These are phyloP conservation scores for Arbacia lixula DNA, from an alignment of 53 echinoderm and acorn worm species.

Conservation along the genomic window DNA sequence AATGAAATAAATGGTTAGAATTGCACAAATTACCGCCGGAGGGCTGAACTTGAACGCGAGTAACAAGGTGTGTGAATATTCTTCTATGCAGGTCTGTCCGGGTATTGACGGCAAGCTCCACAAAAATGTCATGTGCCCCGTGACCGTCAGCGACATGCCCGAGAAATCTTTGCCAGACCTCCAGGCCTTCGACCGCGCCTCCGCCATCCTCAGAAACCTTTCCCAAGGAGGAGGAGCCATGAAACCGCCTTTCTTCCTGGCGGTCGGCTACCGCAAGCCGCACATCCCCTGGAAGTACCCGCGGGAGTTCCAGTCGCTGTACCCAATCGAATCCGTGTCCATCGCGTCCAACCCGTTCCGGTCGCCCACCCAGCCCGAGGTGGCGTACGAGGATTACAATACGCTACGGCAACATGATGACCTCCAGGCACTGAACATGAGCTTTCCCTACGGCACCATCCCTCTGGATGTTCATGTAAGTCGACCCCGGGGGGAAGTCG, in stretches of 20 bases:
- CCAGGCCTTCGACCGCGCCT: slow-evolving; percentile 29
- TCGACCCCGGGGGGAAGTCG: too few relatives aligned
- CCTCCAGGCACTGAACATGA: slow-evolving; percentile 64
- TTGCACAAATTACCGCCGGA: too few relatives aligned
- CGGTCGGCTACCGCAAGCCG: slow-evolving; percentile 86
- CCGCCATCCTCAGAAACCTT: slow-evolving; percentile 2
- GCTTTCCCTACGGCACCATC: slow-evolving; percentile 83
- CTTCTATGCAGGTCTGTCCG: slow-evolving; percentile 64
- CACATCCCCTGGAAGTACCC: slow-evolving; percentile 91
- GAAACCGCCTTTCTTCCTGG: slow-evolving; percentile 81
- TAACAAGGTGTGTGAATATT: neutral
- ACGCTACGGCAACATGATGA: slow-evolving; percentile 69
- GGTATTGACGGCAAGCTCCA: slow-evolving; percentile 69
- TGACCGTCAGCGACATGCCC: slow-evolving; percentile 66
- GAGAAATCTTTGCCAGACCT: slow-evolving; percentile 82
- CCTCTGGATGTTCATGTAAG: slow-evolving; percentile 81
- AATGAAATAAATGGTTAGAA: too few relatives aligned
- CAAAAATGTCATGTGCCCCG: slow-evolving; percentile 78
- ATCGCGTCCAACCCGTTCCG: slow-evolving; percentile 73
- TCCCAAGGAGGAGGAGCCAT: neutral
- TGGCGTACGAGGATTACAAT: slow-evolving; percentile 73
- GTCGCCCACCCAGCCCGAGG: slow-evolving; percentile 61
- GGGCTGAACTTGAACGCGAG: neutral
- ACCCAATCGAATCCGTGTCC: slow-evolving; percentile 70
- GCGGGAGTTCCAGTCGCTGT: slow-evolving; percentile 67